A percentile compares a stretch with the other conserved stretches of the same genome.
Evolutionary conservation across 2,113 vertebrate species (phyloP).

Genomic region (Cheilinus undulatus): DNA sequence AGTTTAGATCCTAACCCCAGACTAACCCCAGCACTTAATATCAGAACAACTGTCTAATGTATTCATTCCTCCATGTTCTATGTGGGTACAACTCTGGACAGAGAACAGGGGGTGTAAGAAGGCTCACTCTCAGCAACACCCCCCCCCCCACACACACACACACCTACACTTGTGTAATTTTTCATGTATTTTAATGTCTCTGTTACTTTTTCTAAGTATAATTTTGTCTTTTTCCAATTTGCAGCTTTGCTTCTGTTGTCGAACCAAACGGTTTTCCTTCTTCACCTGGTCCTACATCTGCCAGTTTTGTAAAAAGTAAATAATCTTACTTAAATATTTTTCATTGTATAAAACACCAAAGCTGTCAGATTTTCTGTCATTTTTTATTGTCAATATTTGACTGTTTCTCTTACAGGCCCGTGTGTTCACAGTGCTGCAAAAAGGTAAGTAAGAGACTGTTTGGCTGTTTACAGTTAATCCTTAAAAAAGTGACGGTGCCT

Average conservation of each 20-base stretch:
- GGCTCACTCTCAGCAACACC: neutral
- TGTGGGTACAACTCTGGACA: too few species aligned
- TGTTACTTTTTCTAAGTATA: neutral
- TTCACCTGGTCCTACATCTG: slow-evolving; percentile 99
- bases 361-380: neutral
- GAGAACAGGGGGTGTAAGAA: neutral
- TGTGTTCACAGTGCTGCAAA: slow-evolving; percentile 98
- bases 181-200: neutral
- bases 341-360: neutral
- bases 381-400: neutral
- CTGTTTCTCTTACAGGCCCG: slow-evolving; percentile 85
- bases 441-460: slow-evolving; percentile 88
- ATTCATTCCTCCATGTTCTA: too few species aligned
- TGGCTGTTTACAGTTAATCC: too few species aligned
- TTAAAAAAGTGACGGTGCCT: too few species aligned
- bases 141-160: neutral
- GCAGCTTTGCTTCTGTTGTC: slow-evolving; percentile 98
- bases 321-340: neutral
- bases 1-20: too few species aligned
- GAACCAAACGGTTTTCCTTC: slow-evolving; percentile 96
- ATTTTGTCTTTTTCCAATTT: slow-evolving; percentile 20
- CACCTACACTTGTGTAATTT: too few species aligned
- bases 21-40: too few species aligned
- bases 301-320: slow-evolving; percentile 99
- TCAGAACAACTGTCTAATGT: too few species aligned